Evolutionary conservation across 2,888 invertebrate species (phyloP).

Genomic region (Drosophila mettleri): DNA sequence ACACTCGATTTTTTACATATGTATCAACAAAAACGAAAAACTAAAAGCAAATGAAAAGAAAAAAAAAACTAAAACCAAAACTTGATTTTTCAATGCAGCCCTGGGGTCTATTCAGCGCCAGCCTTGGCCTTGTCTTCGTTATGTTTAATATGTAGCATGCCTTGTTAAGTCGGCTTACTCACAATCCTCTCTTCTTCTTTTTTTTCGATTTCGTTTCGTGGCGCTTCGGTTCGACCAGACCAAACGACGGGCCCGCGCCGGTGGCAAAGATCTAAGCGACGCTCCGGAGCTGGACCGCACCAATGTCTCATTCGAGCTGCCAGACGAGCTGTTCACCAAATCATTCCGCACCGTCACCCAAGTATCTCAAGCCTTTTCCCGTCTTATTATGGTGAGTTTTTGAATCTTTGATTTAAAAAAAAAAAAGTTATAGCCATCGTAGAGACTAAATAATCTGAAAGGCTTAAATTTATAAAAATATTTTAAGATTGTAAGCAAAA

Average conservation of each 20-base stretch:
- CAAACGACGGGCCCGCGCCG: constrained; percentile 60
- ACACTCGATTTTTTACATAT: constrained; percentile 18
- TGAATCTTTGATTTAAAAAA: background rate
- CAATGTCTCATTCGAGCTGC: constrained; percentile 87
- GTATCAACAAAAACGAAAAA: constrained; percentile 18
- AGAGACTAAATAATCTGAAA: too few relatives aligned
- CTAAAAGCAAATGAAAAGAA: background rate
- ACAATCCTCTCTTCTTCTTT: constrained; percentile 30
- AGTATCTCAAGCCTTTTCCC: constrained; percentile 87
- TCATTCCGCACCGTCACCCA: constrained; percentile 87
- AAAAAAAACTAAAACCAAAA: constrained; percentile 30
- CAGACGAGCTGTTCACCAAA: constrained; percentile 87
- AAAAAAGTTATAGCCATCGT: background rate
- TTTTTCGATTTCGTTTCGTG: constrained; percentile 20
- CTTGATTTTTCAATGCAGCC: constrained; percentile 30
- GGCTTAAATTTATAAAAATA: too few relatives aligned
- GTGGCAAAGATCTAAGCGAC: constrained; percentile 84
- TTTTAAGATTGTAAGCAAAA: too few relatives aligned
- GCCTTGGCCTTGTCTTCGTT: constrained; percentile 31
- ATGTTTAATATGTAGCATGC: constrained; percentile 5
- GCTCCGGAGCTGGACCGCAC: constrained; percentile 86
- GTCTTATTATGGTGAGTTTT: constrained; percentile 87
- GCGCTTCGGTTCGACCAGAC: constrained; percentile 30
- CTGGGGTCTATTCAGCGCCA: constrained; percentile 11
- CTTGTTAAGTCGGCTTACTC: constrained; percentile 23